Evolutionary conservation across 2,113 vertebrate species (phyloP), one percentile per base, ranked within the genome.

Genomic region (Brachyhypopomus gauderio): DNA sequence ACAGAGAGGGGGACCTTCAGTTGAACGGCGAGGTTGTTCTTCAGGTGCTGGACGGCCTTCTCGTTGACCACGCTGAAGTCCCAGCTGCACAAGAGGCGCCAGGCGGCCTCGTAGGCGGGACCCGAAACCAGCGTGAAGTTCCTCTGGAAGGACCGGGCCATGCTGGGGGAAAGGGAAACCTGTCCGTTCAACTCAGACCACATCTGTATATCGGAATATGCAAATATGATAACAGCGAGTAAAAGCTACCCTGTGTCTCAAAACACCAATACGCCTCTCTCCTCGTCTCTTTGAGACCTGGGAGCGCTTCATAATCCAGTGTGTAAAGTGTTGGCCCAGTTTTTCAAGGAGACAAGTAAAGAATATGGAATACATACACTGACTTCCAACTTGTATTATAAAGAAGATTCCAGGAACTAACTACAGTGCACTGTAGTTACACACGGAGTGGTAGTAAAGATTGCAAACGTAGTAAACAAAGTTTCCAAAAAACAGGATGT

Each of bases 1-100:
- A 5, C 66, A 22, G 45, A 41, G 36, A 34, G 25, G n/a, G 7
- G 70, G 48, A 99, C 98, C 95, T 95, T 96, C 60, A 99, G 95
- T 79, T 99, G 96, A 0, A 93, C 91, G 5, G 90, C 87, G 3
- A 99, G 91, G 72, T 96, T 97, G 89, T 93, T 97, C 86, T 95
- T 96, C 77, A 94, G 93, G 83, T 94, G 91, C 64, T 89, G 94
- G 78, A 99, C 95, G 0, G 96, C 94, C 83, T 88, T 95, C 60
- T 95, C 95, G 8, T 94, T 95, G 20, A 91, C 94, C 25, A 99
- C 86, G 0, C 89, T 97, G 79, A 97, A 99, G 84, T 99, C 97
- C 98, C 98, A 99, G 91, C 92, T 90, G 82, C 95, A 97, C 80
- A 99, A 85, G 63, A 98, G 93, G 63, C 93, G 96, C 88, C 94